phyloP scores from a whole-genome alignment of 1,140 invertebrate genomes.

The Aphidius gifuensis region DNA sequence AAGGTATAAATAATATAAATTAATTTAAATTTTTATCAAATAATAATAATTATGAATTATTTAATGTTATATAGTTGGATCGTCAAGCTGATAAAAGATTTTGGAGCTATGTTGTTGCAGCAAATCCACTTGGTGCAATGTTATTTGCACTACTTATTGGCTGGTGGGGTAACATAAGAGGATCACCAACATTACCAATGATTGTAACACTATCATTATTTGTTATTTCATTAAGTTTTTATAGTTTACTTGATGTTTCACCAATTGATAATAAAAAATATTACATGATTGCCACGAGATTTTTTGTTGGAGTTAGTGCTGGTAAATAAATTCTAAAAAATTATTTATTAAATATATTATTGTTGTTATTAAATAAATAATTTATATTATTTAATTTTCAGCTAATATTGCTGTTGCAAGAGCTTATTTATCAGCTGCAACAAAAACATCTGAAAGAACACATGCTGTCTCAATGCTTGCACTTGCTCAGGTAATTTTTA shows the following conservation, averaged over 20 bases:
- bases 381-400: constrained; percentile 47
- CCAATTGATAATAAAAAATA: constrained; percentile 58
- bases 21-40: neutral
- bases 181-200: constrained; percentile 69
- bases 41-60: neutral
- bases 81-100: constrained; percentile 73
- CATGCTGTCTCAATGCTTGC: constrained; percentile 81
- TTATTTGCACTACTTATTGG: constrained; percentile 83
- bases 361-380: constrained; percentile 2
- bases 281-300: constrained; percentile 70
- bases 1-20: constrained; percentile 60
- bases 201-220: constrained; percentile 71
- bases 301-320: constrained; percentile 83
- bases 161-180: constrained; percentile 76
- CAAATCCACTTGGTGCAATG: constrained; percentile 86
- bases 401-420: constrained; percentile 83
- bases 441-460: constrained; percentile 75
- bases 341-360: neutral
- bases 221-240: constrained; percentile 71
- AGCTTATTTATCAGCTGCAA: constrained; percentile 83
- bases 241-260: constrained; percentile 71
- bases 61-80: constrained; percentile 65
- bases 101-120: constrained; percentile 81
- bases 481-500: constrained; percentile 64
- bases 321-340: constrained; percentile 55